Evolutionary conservation across 2,113 vertebrate species (phyloP), one percentile per base, ranked within the genome.

Genomic region (Asarcornis scutulata): DNA sequence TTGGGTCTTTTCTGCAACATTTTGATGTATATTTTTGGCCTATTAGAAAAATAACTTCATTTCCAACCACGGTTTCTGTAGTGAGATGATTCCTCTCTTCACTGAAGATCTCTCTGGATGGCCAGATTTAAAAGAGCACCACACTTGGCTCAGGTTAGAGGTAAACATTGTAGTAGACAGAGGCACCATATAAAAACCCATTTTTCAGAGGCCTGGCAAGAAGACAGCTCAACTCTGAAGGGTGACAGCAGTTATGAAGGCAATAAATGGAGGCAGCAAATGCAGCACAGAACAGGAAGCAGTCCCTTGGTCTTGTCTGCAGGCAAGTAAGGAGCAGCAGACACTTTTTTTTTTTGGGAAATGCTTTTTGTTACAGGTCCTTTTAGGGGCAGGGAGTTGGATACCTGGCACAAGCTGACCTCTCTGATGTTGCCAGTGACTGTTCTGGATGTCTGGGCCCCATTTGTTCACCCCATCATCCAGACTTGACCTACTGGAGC

Each of bases 21-120:
- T 84, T 87, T 92, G 73, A 82, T 91, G 59, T 67, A 79, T 87
- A n/a, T 79, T 67, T 92, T 91, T 94, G 71, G 71, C 38, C 73
- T 69, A 88, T 96, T 94, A 96, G 55, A 56, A 83, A 89, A 76
- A 94, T 56, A 79, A 77, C 46, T 83, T 86, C 29, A 75, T 96
- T 95, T 93, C 79, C 72, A 93, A 85, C 27, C 44, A 44, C 50
- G 44, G 50, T 72, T 88, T 36, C 88, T 76, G 58, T 82, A 93
- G 75, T 50, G 31, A 66, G 88, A 44, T 66, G 60, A 60, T 82
- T 96, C 76, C 40, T 32, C 50, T 9, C 53, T 67, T 82, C 53
- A 83, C 21, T 94, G 91, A 83, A 27, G 60, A 69, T 81, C 62
- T 68, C 67, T 72, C 75, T 22, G 31, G 68, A 82, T 4, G 75